Base-by-base conservation (phyloP, 2,113 vertebrate genomes). In the Antechinus stuartii region DNA sequence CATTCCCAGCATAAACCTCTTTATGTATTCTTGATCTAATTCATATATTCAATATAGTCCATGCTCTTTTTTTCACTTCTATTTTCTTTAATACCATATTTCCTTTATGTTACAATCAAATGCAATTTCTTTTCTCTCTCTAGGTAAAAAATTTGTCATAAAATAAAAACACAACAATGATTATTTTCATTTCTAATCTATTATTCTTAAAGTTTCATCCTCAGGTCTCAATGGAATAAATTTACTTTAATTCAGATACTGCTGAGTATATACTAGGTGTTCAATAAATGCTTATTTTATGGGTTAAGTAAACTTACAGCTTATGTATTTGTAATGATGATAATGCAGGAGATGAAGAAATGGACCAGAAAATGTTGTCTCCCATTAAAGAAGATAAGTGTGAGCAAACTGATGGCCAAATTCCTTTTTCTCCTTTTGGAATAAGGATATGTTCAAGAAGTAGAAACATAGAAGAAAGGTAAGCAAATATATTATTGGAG, bases 381-480 rank as follows among this genome's bases (percentile, higher is more conserved):
- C 54, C 96, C 93, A 94, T 98, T 54, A 68, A 96, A 92, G 98
- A 98, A 95, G 96, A 98, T 49, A 54, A 76, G 57, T 89, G 25
- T 54, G 93, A 97, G 49, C 54, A 94, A 56, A 25, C 35, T 42
- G 95, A 95, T 42, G 95, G 98, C 84, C 57, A 96, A 3, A 56
- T 95, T 93, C 25, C n/a, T 42, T 49, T 92, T 47, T 94, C 93
- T 84, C 94, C 95, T 1, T 98, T 98, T 95, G 97, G 94, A 61
- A 54, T 26, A 90, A 93, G 97, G 14, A 89, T 56, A 91, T 96
- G 94, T 23, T 89, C 54, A 42, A 96, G 56, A 56, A 90, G 91
- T 84, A 93, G 25, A 47, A 96, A 96, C 54, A 93, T 3, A 56
- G 98, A 98, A 93, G 96, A 98, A 53, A 98, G 98, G 98, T 84